These are phyloP conservation scores for Meloidogyne exigua DNA, from an alignment of 1,140 invertebrate genomes.

Conservation along the genomic window DNA sequence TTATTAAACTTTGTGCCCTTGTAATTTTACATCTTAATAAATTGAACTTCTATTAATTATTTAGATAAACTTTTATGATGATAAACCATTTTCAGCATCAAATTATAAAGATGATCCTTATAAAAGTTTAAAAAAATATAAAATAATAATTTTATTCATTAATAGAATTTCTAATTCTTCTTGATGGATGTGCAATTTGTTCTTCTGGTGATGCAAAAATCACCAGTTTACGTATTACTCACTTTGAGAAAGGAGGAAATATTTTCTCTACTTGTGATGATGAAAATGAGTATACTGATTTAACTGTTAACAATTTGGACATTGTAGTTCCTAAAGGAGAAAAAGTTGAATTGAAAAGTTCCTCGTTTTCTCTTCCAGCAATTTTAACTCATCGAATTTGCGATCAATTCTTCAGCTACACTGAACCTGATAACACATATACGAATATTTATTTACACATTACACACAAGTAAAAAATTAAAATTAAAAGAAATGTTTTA, in stretches of 20 bases:
- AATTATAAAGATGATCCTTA: not conserved
- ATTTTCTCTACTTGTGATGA: not conserved
- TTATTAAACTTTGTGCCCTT: not conserved
- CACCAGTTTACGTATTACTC: not conserved
- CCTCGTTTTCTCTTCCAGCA: not conserved
- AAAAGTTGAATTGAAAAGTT: not conserved
- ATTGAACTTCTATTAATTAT: not conserved
- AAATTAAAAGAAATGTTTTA: not conserved
- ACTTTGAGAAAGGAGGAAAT: conserved; percentile 2
- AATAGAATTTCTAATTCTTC: not conserved
- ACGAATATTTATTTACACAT: not conserved
- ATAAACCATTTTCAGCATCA: not conserved
- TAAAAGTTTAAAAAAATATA: not conserved
- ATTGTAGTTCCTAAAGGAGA: not conserved
- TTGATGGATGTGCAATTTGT: not conserved
- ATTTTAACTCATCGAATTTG: conserved; percentile 1
- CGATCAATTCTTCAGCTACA: not conserved
- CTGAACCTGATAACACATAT: not conserved
- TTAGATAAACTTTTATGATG: not conserved
- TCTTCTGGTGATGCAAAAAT: not conserved
- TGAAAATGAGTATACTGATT: not conserved
- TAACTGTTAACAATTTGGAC: not conserved
- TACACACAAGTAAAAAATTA: not conserved
- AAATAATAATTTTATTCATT: not conserved
- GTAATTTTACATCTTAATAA: not conserved